phyloP scores from a whole-genome alignment of 35 echinoderm and acorn worm genomes.

The Heliocidaris tuberculata region DNA sequence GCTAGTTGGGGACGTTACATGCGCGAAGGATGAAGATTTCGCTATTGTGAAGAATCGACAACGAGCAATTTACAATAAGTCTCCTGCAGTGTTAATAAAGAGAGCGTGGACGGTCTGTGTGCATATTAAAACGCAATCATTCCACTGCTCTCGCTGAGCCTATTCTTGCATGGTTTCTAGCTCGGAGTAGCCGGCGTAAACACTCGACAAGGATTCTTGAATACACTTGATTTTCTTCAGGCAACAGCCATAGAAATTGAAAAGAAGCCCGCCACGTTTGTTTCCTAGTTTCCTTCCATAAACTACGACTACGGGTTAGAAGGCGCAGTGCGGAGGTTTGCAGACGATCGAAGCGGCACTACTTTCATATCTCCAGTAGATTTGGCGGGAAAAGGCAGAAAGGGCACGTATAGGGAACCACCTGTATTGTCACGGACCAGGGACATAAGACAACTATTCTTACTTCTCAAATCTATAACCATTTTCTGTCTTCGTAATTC shows the following conservation, averaged over 20 bases:
- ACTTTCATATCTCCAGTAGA: background rate
- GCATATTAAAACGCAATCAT: conserved; percentile 12
- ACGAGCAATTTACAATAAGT: background rate
- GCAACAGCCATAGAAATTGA: background rate
- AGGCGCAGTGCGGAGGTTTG: background rate
- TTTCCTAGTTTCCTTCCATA: background rate
- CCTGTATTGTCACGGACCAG: background rate
- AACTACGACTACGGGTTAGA: background rate
- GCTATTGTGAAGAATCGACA: background rate
- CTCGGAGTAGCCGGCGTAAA: background rate
- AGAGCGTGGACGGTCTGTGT: conserved; percentile 7
- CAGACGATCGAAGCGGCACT: background rate
- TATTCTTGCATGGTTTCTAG: background rate
- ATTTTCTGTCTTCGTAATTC: background rate
- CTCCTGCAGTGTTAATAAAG: background rate
- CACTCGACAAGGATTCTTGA: background rate
- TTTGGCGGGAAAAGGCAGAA: background rate
- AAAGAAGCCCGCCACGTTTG: background rate
- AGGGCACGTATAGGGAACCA: background rate
- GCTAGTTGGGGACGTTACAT: background rate
- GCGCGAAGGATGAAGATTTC: background rate
- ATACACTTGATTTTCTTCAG: background rate
- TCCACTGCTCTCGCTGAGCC: background rate
- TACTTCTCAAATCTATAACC: background rate
- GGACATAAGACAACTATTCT: background rate